Percentiles rank a stretch among this genome's conserved stretches.
Evolutionary conservation across 2,888 invertebrate genomes (phyloP).

Genomic region (Apocheima hispidaria): DNA sequence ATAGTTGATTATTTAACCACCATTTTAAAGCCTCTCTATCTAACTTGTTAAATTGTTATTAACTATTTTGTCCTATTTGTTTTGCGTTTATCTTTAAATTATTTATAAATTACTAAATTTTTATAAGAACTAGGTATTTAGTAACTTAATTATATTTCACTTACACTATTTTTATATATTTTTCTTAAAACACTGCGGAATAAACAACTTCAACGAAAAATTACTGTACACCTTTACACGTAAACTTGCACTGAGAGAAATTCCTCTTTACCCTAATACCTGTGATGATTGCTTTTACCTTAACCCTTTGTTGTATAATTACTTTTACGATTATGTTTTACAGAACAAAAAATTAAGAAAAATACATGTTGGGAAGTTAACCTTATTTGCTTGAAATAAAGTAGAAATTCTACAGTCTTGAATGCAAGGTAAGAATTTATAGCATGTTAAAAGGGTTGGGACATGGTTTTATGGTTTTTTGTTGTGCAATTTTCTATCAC

Average conservation of each 20-base stretch:
- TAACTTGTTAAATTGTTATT: too few species aligned
- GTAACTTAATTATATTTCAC: background rate
- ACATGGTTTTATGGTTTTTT: constrained; percentile 80
- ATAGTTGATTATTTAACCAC: too few species aligned
- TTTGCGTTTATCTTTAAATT: too few species aligned
- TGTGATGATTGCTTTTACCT: constrained; percentile 75
- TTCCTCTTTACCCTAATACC: constrained; percentile 64
- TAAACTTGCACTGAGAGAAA: constrained; percentile 64
- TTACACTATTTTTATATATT: background rate
- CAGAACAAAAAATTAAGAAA: constrained; percentile 47
- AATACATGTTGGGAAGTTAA: constrained; percentile 33
- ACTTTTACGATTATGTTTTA: constrained; percentile 71
- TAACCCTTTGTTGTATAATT: constrained; percentile 74
- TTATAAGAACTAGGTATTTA: too few species aligned
- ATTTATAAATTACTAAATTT: too few species aligned
- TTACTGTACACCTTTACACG: constrained; percentile 58
- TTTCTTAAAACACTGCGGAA: background rate
- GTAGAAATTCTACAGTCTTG: constrained; percentile 46
- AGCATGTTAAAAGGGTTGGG: constrained; percentile 81
- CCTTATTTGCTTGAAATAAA: constrained; percentile 41
- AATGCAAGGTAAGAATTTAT: constrained; percentile 74
- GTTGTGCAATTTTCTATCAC: constrained; percentile 81
- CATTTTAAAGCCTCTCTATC: too few species aligned
- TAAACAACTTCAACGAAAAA: constrained; percentile 13
- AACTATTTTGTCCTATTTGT: too few species aligned